Conservation (phyloP, 2,113 vertebrate species). For the Actinemys pallida region DNA sequence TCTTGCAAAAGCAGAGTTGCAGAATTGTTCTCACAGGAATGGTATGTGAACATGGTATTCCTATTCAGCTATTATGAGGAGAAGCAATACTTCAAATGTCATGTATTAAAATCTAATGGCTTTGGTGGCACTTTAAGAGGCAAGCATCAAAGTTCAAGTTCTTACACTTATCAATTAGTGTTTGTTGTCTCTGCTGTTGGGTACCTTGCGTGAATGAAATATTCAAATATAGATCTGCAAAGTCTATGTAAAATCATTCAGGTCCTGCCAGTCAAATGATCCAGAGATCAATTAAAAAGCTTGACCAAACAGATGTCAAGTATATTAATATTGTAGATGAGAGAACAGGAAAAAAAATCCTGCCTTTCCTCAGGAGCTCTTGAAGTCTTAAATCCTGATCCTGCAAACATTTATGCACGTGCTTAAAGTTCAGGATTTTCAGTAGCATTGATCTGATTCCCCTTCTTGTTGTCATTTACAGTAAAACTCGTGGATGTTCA, state of each 20-base stretch:
- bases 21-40: neutral
- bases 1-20: neutral
- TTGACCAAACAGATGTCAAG: neutral
- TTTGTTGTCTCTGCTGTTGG: neutral
- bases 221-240: neutral
- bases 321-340: neutral
- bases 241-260: neutral
- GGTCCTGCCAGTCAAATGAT: neutral
- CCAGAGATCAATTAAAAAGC: neutral
- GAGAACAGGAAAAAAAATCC: neutral
- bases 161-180: neutral
- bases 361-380: neutral
- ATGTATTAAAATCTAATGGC: neutral
- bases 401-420: neutral
- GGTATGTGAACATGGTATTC: neutral
- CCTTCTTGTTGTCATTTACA: neutral
- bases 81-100: neutral
- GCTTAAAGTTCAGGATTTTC: neutral
- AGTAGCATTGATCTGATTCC: neutral
- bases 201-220: neutral
- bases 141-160: neutral
- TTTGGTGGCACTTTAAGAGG: neutral
- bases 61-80: neutral
- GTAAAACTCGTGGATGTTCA: neutral
- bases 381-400: accelerated